phyloP scores from a whole-genome alignment of 2,888 invertebrate species.

The Lordiphosa andalusiaca region DNA sequence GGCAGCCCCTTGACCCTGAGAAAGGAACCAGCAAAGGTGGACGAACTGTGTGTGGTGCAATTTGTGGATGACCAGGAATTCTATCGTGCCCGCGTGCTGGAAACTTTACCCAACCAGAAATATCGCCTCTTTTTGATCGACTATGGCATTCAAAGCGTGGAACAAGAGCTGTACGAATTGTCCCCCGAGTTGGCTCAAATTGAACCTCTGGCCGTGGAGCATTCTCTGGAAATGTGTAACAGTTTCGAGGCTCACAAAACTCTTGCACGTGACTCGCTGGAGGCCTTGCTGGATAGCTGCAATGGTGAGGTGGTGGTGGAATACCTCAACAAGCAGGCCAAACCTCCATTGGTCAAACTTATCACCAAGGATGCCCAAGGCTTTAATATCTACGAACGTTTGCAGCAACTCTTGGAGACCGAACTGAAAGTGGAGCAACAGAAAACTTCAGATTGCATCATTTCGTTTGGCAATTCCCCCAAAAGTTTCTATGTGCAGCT shows the following conservation, averaged over 20 bases:
- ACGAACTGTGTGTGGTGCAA: constrained; percentile 86
- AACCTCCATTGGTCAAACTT: constrained; percentile 66
- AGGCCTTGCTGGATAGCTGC: constrained; percentile 69
- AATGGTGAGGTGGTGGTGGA: constrained; percentile 70
- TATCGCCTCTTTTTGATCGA: constrained; percentile 88
- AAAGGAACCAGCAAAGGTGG: constrained; percentile 37
- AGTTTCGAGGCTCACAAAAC: constrained; percentile 77
- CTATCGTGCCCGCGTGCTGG: constrained; percentile 93
- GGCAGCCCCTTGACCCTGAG: constrained; percentile 72
- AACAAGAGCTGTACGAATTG: constrained; percentile 82
- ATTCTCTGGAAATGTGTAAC: constrained; percentile 83
- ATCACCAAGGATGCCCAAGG: constrained; percentile 55
- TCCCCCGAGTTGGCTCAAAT: constrained; percentile 83
- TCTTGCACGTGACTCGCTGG: constrained; percentile 65
- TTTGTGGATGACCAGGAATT: constrained; percentile 90
- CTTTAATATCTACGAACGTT: constrained; percentile 69
- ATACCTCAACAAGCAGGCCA: constrained; percentile 49
- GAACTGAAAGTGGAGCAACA: constrained; percentile 35
- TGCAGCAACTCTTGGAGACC: constrained; percentile 64
- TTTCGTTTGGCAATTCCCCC: constrained; percentile 85
- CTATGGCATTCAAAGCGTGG: constrained; percentile 84
- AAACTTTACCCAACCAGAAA: constrained; percentile 81
- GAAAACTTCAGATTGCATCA: constrained; percentile 81
- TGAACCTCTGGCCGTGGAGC: constrained; percentile 83
- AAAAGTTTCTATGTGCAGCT: constrained; percentile 87